phyloP scores from a whole-genome alignment of 2,888 invertebrate genomes.

The Andrena haemorrhoa region DNA sequence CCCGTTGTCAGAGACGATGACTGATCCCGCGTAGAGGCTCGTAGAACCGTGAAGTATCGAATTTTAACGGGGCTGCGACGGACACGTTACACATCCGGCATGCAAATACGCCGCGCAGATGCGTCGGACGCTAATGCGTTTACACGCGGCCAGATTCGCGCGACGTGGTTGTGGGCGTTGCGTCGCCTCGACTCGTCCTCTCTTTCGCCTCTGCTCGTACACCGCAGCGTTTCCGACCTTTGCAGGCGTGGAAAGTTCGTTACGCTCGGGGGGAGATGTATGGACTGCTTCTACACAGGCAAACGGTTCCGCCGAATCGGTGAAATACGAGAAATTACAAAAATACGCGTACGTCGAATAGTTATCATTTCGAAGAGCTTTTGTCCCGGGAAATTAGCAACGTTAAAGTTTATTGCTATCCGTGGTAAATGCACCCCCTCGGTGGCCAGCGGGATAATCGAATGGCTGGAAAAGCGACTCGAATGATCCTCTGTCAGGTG shows the following conservation, averaged over 20 bases:
- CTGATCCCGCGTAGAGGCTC: not conserved
- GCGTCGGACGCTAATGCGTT: conserved; percentile 45
- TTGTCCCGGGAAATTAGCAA: no score
- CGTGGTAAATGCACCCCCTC: no score
- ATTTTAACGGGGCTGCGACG: conserved; percentile 41
- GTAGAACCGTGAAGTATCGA: conserved; percentile 34
- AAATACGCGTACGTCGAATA: no score
- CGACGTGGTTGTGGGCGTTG: not conserved
- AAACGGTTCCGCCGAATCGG: no score
- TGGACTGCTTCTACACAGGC: no score
- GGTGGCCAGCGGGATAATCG: not conserved
- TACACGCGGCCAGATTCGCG: conserved; percentile 23
- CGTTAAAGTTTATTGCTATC: no score
- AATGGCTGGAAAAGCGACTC: not conserved
- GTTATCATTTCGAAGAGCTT: no score
- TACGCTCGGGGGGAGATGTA: no score
- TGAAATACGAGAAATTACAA: no score
- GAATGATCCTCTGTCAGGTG: no score
- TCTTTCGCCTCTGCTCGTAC: not conserved
- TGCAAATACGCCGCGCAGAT: conserved; percentile 36
- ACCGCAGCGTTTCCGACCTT: conserved; percentile 2
- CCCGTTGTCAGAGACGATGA: not conserved
- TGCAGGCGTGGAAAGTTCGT: not conserved
- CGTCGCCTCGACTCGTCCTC: not conserved
- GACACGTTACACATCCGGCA: conserved; percentile 48